Base-by-base conservation (phyloP, 2,888 invertebrate species). In the Agriopis marginaria region DNA sequence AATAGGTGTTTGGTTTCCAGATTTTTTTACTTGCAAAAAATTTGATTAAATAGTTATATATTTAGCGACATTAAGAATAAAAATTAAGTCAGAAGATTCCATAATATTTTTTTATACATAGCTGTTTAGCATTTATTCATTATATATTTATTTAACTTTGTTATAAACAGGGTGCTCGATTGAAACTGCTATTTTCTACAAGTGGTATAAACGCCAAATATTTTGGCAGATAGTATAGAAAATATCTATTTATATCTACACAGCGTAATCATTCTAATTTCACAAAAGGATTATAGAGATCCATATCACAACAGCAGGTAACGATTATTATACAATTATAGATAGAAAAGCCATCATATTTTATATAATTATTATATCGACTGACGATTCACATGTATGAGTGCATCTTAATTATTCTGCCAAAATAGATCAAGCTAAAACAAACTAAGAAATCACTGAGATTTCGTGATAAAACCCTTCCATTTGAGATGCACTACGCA, bases 131-230 rank as follows among this genome's bases (percentile, higher is more conserved):
- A 8, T 12, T 7, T 54, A 40, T 39, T 2, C 40, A 42, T 7
- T 9, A n/a, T 55, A 47, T 45, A 9, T 1, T 47, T 55, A 10
- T 64, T 32, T 64, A 55, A 32, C 5, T 50, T 45, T 42, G 5
- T 51, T n/a, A 23, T 44, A 40, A 59, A 45, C 59, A 54, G 12
- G 44, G 66, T 61, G 66, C 66, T 23, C 11, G 47, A 66, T 49
- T 47, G 12, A 47, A 61, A 55, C 66, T 45, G 11, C 66, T 60
- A 60, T 60, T 17, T 55, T 23, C 66, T 66, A 66, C 54, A 17
- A 66, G 47, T 40, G 59, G 32, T 45, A 47, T 54, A 45, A 59
- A 14, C 14, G 44, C n/a, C 66, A 42, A 66, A 47, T 23, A 47
- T 47, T 47, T 54, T 23, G 42, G 32, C 42, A n/a, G 17, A 66